A percentile compares a stretch with the other conserved stretches of the same genome.
These are phyloP conservation scores for Dolichallabes microphthalmus DNA, from an alignment of 2,113 vertebrate genomes.

Conservation along the genomic window DNA sequence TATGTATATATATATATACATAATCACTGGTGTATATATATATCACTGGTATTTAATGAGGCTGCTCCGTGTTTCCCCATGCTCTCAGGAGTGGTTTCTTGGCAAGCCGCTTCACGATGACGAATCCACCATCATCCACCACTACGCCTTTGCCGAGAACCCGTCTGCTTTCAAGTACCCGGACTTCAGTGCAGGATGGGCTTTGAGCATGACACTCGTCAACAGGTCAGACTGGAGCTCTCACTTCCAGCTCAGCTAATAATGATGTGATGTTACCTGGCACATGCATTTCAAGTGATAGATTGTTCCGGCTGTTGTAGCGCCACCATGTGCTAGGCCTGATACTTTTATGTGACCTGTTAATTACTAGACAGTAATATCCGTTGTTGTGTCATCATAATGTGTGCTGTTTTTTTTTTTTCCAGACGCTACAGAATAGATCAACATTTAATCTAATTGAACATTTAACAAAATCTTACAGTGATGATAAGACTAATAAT, in stretches of 20 bases:
- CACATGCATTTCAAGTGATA: not conserved
- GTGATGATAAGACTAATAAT: not conserved
- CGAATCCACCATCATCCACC: conserved; percentile 97
- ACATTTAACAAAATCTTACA: not conserved
- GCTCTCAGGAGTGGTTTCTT: conserved; percentile 89
- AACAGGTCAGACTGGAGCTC: conserved; percentile 78
- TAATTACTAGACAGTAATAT: no score
- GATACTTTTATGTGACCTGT: not conserved
- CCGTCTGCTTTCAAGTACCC: conserved; percentile 90
- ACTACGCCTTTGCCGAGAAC: conserved; percentile 97
- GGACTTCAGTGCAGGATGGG: conserved; percentile 94
- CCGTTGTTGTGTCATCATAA: no score
- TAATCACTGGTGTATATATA: no score
- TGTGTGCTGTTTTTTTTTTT: not conserved
- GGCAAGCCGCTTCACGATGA: conserved; percentile 90
- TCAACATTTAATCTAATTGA: not conserved
- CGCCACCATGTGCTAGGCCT: not conserved
- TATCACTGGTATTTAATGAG: not conserved
- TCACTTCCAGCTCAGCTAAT: not conserved
- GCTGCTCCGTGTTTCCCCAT: conserved; percentile 30
- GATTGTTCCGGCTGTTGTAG: not conserved
- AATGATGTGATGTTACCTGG: not conserved
- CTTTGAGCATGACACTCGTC: conserved; percentile 85
- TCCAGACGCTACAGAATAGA: no score
- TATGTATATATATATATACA: no score